Percentiles rank a stretch among this genome's conserved stretches.
Evolutionary conservation across 2,113 vertebrate species (phyloP).

Genomic region (Dasyprocta punctata): DNA sequence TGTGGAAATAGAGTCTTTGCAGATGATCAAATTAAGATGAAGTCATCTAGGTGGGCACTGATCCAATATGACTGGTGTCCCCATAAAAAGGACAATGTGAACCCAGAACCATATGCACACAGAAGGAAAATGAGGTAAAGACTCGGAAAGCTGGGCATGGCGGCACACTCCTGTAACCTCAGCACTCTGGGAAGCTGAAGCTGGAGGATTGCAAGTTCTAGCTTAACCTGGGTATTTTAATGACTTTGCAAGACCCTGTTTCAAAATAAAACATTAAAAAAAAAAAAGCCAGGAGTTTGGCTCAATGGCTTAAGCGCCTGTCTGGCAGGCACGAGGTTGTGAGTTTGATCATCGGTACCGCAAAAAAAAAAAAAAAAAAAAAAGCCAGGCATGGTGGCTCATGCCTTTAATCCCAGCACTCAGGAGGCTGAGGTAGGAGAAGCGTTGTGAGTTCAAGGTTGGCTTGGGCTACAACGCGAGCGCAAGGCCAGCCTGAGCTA

Average conservation of each 20-base stretch:
- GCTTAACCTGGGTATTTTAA: not conserved
- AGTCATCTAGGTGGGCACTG: not conserved
- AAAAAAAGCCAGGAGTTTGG: no score
- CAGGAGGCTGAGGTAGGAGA: no score
- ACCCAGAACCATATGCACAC: not conserved
- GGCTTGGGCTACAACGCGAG: no score
- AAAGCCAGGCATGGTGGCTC: no score
- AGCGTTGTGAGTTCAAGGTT: no score
- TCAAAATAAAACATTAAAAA: not conserved
- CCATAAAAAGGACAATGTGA: not conserved
- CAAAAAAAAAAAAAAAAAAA: no score
- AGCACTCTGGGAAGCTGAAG: not conserved
- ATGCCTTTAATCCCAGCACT: no score
- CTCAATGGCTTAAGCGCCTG: no score
- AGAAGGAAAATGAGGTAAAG: not conserved
- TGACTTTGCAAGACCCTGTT: not conserved
- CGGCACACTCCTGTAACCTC: not conserved
- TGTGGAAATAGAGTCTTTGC: conserved; percentile 2
- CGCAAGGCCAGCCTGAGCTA: no score
- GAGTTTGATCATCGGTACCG: no score
- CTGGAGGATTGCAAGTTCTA: not conserved
- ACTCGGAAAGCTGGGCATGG: not conserved
- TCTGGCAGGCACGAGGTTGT: no score
- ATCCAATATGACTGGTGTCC: not conserved
- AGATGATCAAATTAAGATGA: not conserved